These are phyloP conservation scores for Macaca mulatta DNA, from an alignment of 2,113 vertebrate genomes.

Conservation along the genomic window DNA sequence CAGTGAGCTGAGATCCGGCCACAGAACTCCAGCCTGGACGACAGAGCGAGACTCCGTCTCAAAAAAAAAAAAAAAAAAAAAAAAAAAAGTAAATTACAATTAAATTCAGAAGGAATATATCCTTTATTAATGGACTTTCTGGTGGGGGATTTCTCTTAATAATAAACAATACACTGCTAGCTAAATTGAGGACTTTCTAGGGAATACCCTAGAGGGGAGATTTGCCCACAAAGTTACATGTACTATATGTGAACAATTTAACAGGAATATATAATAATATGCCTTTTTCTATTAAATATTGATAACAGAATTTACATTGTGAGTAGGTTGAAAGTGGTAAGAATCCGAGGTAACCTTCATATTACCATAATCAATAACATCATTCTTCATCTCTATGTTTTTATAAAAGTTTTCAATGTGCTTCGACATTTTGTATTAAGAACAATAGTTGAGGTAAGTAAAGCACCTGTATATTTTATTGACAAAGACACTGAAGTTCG, in stretches of 20 bases:
- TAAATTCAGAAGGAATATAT: not conserved
- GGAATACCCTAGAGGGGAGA: not conserved
- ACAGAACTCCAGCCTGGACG: no score
- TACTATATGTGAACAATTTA: not conserved
- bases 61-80: no score
- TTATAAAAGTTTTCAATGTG: not conserved
- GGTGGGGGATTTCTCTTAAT: not conserved
- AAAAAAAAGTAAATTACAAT: not conserved
- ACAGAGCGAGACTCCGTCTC: no score
- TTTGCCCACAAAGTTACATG: not conserved
- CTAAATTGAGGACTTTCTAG: not conserved
- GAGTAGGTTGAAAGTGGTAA: not conserved
- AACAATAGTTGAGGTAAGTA: not conserved
- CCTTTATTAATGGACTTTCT: not conserved
- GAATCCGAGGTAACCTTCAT: not conserved
- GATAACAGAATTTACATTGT: not conserved
- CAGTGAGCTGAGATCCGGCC: no score
- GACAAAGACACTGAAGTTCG: not conserved
- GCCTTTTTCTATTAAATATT: not conserved
- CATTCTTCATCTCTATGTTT: not conserved
- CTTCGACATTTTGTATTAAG: not conserved
- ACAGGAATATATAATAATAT: not conserved
- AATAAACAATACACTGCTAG: not conserved
- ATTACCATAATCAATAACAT: not conserved
- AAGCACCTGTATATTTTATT: not conserved